Evolutionary conservation across 2,888 invertebrate species (phyloP), one percentile per base, ranked within the genome.

Genomic region (Erannis defoliaria): DNA sequence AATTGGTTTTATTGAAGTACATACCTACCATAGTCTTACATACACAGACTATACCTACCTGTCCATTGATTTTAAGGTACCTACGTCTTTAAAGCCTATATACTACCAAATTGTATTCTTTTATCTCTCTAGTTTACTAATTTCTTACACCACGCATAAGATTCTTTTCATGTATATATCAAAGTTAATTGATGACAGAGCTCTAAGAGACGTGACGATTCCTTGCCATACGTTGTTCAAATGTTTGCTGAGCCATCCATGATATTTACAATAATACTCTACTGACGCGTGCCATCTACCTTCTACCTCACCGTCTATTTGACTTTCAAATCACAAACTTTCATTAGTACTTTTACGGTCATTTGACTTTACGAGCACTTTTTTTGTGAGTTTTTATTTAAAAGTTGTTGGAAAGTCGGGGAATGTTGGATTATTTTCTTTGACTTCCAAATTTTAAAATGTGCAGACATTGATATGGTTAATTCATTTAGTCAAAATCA

Each of bases 161-260:
- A 53, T 64, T 66, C 58, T 51, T 63, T 66, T 55, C 67, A 45
- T 69, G 60, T 67, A 42, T 55, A 62, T 40, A 53, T 54, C 35
- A 18, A 23, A 48, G 43, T 51, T 53, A 50, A 60, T 50, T 58
- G 55, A 61, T 55, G 55, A 48, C 55, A 55, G 29, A 64, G 53
- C 37, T 29, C 50, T 50, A 73, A 71, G 23, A 45, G 66, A 71
- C 69, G 71, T 78, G 72, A 74, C 74, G 64, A 70, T 76, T 74
- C 74, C 70, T 68, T 71, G 68, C 67, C 68, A 62, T 69, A 66
- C 64, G 65, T 67, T 67, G 64, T 58, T 57, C 71, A 79, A 82
- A 82, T 77, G 77, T 82, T 82, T 71, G 75, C 72, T 56, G 62
- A 78, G 78, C 75, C 71, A 76, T 80, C 73, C 63, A 67, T 71